Percentiles rank a stretch among this genome's conserved stretches.
phyloP scores from a whole-genome alignment of 2,113 vertebrate genomes.

The Pyrgilauda ruficollis region DNA sequence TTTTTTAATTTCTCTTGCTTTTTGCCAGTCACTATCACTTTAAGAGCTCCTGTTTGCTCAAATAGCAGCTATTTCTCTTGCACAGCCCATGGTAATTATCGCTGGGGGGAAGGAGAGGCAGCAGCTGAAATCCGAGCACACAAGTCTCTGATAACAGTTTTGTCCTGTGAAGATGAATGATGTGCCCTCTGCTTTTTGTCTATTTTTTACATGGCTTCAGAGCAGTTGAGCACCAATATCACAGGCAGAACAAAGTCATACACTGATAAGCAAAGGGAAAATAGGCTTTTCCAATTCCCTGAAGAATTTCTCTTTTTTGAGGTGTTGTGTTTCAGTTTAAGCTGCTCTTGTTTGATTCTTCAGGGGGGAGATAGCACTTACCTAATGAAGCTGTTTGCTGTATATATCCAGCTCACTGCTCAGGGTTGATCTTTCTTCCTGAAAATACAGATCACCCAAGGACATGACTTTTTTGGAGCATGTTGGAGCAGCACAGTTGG shows the following conservation, averaged over 20 bases:
- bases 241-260: background rate
- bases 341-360: background rate
- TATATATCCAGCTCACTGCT: background rate
- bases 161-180: background rate
- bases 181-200: background rate
- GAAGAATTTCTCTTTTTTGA: background rate
- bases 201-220: background rate
- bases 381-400: background rate
- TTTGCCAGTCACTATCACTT: background rate
- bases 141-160: background rate
- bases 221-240: background rate
- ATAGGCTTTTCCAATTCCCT: background rate
- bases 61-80: background rate
- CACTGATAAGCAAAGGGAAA: background rate
- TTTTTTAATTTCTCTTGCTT: background rate
- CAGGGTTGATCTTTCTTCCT: background rate
- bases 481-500: background rate
- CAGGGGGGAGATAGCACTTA: background rate
- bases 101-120: background rate
- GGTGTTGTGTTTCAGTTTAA: background rate
- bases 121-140: background rate
- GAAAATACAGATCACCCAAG: background rate
- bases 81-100: background rate
- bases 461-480: background rate
- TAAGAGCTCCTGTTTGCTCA: background rate